Evolutionary conservation across 2,888 invertebrate genomes (phyloP).

Genomic region (Orchesella flavescens): DNA sequence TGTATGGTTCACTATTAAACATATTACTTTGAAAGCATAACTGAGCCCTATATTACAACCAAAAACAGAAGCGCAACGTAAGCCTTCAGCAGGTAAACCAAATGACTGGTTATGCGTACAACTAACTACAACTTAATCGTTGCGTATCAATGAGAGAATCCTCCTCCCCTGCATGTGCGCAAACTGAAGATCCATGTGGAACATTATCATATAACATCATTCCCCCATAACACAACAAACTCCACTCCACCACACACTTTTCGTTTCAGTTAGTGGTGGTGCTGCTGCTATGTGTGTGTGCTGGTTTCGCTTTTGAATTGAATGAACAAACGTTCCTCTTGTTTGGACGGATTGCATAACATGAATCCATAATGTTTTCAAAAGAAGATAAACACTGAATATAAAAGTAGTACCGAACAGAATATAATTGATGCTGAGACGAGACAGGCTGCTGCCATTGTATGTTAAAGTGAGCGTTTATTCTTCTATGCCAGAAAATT

Average conservation of each 20-base stretch:
- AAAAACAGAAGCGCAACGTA: no score
- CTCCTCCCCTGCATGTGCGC: constrained; percentile 4
- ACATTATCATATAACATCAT: background rate
- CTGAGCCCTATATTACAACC: no score
- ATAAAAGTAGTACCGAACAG: constrained; percentile 5
- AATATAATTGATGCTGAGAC: constrained; percentile 22
- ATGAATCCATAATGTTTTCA: constrained; percentile 35
- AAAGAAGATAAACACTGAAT: constrained; percentile 30
- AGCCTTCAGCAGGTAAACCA: no score
- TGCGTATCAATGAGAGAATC: constrained; percentile 13
- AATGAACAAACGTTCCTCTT: background rate
- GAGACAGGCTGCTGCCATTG: constrained; percentile 23
- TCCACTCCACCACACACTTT: background rate
- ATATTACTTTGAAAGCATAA: constrained; percentile 11
- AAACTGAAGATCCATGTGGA: constrained; percentile 28
- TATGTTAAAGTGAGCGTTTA: constrained; percentile 52
- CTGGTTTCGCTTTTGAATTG: background rate
- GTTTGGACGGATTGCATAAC: constrained; percentile 39
- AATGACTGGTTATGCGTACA: constrained; percentile 6
- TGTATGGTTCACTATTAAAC: constrained; percentile 5
- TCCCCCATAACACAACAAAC: background rate
- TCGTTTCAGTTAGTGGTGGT: no score
- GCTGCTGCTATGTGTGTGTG: no score
- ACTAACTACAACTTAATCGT: constrained; percentile 20
- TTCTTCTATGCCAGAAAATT: background rate